Base-by-base conservation (phyloP, 1,140 invertebrate genomes). In the Penaeus vannamei region DNA sequence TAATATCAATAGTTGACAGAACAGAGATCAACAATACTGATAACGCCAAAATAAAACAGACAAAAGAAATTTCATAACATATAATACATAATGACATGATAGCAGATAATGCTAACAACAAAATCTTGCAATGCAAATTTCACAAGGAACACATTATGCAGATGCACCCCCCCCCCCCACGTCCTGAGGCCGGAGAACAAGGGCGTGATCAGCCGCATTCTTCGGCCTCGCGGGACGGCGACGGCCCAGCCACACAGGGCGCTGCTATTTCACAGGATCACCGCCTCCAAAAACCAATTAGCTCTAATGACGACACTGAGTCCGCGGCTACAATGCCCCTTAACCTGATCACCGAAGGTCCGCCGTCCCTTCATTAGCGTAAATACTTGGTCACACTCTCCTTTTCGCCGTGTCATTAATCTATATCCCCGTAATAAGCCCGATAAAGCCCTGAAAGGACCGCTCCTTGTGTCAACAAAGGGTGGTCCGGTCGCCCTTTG, bases 221-320 rank as follows among this genome's bases (percentile, higher is more conserved):
- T 53, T 53, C 53, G 53, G 53, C 53, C 29, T 23, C 23, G 14
- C 66, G 66, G 32, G 72, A 64, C 60, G 61, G 72, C 66, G 20
- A 10, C 22, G 26, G 23, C 62, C 14, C 23, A 36, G 36, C 83
- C 36, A 46, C 12, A 72, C 53, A 53, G 53, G 12, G 53, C 53
- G 53, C 53, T 53, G 53, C 53, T 17, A 53, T 53, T 53, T 53
- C 53, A 53, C 3, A 79, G 82, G 59, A 29, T 29, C 66, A 26
- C 80, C 82, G 82, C 82, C 87, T 62, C 82, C 87, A 89, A 89
- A 89, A 89, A 84, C 87, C 87, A 89, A 89, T 89, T 85, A 89
- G 80, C 66, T 29, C 87, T 89, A 89, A 89, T 85, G 87, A 89
- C 87, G 82, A 53, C 59, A 66, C 87, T 60, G 59, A 26, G 83